Evolutionary conservation across 2,888 invertebrate genomes (phyloP).

Genomic region (Watsonalla cultraria): DNA sequence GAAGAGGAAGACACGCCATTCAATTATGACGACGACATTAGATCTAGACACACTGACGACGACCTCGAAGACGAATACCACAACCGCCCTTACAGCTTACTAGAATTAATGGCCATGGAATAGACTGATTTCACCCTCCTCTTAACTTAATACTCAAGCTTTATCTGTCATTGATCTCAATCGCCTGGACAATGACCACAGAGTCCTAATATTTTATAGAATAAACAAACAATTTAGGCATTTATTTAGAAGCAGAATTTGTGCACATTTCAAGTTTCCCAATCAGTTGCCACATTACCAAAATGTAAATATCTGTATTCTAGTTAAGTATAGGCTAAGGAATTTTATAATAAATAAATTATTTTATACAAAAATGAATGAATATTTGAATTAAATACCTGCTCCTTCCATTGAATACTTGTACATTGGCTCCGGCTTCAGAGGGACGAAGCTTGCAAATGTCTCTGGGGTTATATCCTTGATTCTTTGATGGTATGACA

Average conservation of each 20-base stretch:
- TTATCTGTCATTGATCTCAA: conserved; percentile 33
- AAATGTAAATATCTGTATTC: conserved; percentile 66
- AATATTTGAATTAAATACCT: conserved; percentile 74
- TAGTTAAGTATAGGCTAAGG: conserved; percentile 46
- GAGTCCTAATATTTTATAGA: conserved; percentile 15
- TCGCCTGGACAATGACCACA: conserved; percentile 19
- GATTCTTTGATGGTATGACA: conserved; percentile 96
- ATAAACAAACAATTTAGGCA: conserved; percentile 42
- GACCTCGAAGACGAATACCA: conserved; percentile 34
- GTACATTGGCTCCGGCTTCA: conserved; percentile 90
- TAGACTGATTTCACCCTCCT: conserved; percentile 48
- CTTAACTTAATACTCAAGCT: conserved; percentile 34
- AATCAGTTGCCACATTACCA: conserved; percentile 31
- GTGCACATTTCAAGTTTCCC: conserved; percentile 16
- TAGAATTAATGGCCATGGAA: conserved; percentile 70
- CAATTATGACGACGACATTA: conserved; percentile 27
- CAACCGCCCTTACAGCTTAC: conserved; percentile 50
- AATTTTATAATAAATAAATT: conserved; percentile 45
- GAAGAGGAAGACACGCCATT: conserved; percentile 29
- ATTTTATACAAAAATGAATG: conserved; percentile 23
- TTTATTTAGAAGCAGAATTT: conserved; percentile 36
- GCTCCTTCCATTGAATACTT: conserved; percentile 95
- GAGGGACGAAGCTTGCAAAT: conserved; percentile 90
- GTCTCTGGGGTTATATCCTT: conserved; percentile 94
- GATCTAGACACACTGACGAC: conserved; percentile 23